Conservation (phyloP, 2,888 invertebrate species). For the Arge pagana region DNA sequence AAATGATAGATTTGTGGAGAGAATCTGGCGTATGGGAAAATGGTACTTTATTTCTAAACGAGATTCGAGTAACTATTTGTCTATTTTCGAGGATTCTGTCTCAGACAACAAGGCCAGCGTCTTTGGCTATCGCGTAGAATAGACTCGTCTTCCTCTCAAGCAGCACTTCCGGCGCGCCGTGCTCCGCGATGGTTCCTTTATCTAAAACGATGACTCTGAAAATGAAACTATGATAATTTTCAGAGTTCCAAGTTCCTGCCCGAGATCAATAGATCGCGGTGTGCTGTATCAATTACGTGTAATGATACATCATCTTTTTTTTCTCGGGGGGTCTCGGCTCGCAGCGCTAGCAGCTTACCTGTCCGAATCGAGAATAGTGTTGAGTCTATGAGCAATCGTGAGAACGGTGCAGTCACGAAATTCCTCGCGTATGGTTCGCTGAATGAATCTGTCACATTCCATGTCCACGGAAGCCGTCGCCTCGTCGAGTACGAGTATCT, state of each 20-base stretch:
- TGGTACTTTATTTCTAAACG: too few species aligned
- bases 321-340: too few species aligned
- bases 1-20: too few species aligned
- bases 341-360: slow-evolving; percentile 54
- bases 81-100: too few species aligned
- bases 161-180: slow-evolving; percentile 73
- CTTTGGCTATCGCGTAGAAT: slow-evolving; percentile 85
- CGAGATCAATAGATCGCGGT: too few species aligned
- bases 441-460: slow-evolving; percentile 87
- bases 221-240: slow-evolving; percentile 22
- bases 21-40: too few species aligned
- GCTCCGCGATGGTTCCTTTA: slow-evolving; percentile 77
- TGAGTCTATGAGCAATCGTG: slow-evolving; percentile 90
- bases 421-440: slow-evolving; percentile 86
- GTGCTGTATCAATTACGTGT: background rate
- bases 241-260: background rate
- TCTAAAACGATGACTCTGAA: slow-evolving; percentile 79
- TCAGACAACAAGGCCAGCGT: slow-evolving; percentile 71
- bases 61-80: too few species aligned
- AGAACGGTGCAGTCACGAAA: slow-evolving; percentile 87
- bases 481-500: slow-evolving; percentile 83
- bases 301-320: background rate
- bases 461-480: slow-evolving; percentile 91
- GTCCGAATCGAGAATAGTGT: slow-evolving; percentile 90
- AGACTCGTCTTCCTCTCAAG: slow-evolving; percentile 70